A percentile compares a stretch with the other conserved stretches of the same genome.
These are phyloP conservation scores for Cosmia trapezina DNA, from an alignment of 2,888 invertebrate genomes.

Conservation along the genomic window DNA sequence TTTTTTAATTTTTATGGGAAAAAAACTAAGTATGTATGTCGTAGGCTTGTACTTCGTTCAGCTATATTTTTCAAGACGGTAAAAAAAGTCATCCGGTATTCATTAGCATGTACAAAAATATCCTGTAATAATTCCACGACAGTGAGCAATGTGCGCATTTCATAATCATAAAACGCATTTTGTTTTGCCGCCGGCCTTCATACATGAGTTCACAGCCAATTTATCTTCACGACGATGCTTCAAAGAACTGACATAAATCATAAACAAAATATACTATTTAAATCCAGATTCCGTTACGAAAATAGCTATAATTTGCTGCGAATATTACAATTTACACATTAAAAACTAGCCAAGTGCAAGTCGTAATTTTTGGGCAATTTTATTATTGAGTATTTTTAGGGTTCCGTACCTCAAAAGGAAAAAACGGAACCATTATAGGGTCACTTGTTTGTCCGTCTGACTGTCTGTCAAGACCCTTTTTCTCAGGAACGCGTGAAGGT, in stretches of 20 bases:
- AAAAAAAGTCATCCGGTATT: too few species aligned
- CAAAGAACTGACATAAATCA: constrained; percentile 44
- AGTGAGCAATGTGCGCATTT: constrained; percentile 8
- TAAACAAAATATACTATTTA: constrained; percentile 38
- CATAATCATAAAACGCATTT: constrained; percentile 25
- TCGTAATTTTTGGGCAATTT: too few species aligned
- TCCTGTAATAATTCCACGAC: neutral
- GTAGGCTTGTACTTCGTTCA: too few species aligned
- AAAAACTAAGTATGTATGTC: too few species aligned
- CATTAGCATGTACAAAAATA: neutral
- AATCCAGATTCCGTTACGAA: constrained; percentile 22
- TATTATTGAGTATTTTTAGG: neutral
- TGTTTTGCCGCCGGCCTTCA: constrained; percentile 33
- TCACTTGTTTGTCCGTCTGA: too few species aligned
- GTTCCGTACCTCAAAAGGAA: too few species aligned
- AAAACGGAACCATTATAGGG: too few species aligned
- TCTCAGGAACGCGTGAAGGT: too few species aligned
- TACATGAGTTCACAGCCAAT: constrained; percentile 30
- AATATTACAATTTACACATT: neutral
- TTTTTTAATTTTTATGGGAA: too few species aligned
- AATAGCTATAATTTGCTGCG: constrained; percentile 24
- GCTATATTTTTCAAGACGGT: too few species aligned
- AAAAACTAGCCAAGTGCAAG: neutral
- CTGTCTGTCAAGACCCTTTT: too few species aligned
- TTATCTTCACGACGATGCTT: constrained; percentile 17